Evolutionary conservation across 2,797 vertebrate species (phyloP).

Genomic region (Clarias pachynema): DNA sequence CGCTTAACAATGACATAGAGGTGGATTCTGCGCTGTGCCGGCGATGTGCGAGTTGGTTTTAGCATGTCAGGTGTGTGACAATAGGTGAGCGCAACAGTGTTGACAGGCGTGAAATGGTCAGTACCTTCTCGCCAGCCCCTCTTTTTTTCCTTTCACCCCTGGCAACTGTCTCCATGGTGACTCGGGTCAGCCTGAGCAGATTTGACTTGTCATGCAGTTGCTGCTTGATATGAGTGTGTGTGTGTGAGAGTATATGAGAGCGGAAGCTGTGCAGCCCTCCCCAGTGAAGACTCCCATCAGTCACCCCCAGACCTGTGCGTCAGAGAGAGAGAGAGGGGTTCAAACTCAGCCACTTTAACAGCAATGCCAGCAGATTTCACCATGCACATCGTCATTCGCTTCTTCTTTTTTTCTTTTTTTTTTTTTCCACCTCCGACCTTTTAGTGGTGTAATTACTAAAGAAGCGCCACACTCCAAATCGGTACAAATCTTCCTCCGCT

Average conservation of each 20-base stretch:
- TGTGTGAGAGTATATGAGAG: constrained; percentile 15
- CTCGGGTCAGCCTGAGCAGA: constrained; percentile 56
- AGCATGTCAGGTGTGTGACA: constrained; percentile 10
- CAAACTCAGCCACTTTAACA: background rate
- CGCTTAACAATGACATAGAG: background rate
- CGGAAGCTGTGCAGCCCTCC: constrained; percentile 24
- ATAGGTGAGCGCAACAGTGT: constrained; percentile 40
- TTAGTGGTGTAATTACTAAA: background rate
- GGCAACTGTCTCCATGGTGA: constrained; percentile 60
- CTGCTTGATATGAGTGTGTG: constrained; percentile 42
- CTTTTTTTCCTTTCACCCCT: constrained; percentile 59
- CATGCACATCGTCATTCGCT: background rate
- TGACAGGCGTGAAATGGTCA: constrained; percentile 76
- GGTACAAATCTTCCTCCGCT: background rate
- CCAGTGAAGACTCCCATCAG: background rate
- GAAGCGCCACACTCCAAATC: background rate
- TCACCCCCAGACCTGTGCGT: background rate
- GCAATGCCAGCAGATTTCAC: background rate
- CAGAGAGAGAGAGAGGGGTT: background rate
- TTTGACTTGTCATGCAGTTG: constrained; percentile 42
- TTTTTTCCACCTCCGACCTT: background rate
- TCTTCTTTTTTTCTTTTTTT: no score
- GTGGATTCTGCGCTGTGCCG: background rate
- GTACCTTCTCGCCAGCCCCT: constrained; percentile 71
- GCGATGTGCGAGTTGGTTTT: background rate